Conservation (phyloP, 37 sponge, comb jelly and placozoan genomes). For the Petrosia ficiformis region DNA sequence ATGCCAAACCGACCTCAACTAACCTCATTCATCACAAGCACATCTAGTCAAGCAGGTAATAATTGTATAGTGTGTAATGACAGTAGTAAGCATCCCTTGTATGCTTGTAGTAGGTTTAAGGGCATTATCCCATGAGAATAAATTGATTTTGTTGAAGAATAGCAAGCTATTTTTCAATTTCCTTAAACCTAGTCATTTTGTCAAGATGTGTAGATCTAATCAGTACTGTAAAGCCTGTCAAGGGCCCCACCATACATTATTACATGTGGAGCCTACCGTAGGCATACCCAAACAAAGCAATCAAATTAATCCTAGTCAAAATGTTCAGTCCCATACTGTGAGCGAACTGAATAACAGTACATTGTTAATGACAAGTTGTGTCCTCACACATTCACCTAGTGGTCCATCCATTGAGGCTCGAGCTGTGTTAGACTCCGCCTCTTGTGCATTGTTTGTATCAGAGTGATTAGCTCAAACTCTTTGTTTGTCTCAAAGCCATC, state of each 20-base stretch:
- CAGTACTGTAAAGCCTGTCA: background rate
- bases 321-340: background rate
- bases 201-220: background rate
- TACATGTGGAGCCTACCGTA: background rate
- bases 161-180: background rate
- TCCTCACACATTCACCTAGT: background rate
- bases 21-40: too few relatives aligned
- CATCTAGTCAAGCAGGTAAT: too few relatives aligned
- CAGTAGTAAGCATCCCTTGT: too few relatives aligned
- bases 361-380: background rate
- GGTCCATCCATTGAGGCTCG: background rate
- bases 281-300: background rate
- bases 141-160: too few relatives aligned
- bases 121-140: too few relatives aligned
- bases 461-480: background rate
- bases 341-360: background rate
- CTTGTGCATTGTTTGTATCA: background rate
- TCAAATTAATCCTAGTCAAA: background rate
- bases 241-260: background rate
- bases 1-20: too few relatives aligned
- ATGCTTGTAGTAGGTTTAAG: too few relatives aligned
- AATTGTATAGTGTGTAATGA: constrained; percentile 4
- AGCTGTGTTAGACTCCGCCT: background rate
- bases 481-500: background rate
- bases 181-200: background rate